Base-by-base conservation (phyloP, 1,140 invertebrate genomes). In the Diprion similis region DNA sequence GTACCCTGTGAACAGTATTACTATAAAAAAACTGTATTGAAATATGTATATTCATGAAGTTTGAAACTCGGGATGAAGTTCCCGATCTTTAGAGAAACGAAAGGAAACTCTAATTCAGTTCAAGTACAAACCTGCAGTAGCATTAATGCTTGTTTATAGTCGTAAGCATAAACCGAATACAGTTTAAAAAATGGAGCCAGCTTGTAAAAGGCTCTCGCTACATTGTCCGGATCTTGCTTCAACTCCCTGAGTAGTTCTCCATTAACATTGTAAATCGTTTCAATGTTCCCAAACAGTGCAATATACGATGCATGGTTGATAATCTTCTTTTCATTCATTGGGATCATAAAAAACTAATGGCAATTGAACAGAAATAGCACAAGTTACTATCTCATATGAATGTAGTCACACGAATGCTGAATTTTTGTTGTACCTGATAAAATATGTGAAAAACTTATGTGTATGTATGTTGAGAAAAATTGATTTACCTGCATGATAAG, bases 141-240 rank as follows among this genome's bases (percentile, higher is more conserved):
- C 24, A 86, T 83, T 71, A 92, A 80, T 6, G 91, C 89, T 73
- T 90, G 89, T 76, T 91, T 91, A 84, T 94, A 94, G 80, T 94
- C 93, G 71, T 93, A 94, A 1, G 94, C 94, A 85, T 95, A 95
- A 1, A 92, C 91, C 6, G 94, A 93, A 79, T 95, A 95, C 15
- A 94, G 83, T 83, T 95, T 95, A 24, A 95, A 92, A 84, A 93
- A 95, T 10, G 94, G 94, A 17, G 92, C 93, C 66, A 95, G 87
- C 78, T 92, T 92, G 0, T 89, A 86, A 81, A 95, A 95, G 9
- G 93, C 92, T 75, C 87, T 81, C 0, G 91, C 91, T 64, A 94
- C 89, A 84, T 93, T 91, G 67, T 91, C 85, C 69, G 88, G 83
- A 78, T 91, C 89, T 51, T 89, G 80, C 78, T 91, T 90, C 75